phyloP scores from a whole-genome alignment of 1,140 invertebrate species.

The Sesamia nonagrioides region DNA sequence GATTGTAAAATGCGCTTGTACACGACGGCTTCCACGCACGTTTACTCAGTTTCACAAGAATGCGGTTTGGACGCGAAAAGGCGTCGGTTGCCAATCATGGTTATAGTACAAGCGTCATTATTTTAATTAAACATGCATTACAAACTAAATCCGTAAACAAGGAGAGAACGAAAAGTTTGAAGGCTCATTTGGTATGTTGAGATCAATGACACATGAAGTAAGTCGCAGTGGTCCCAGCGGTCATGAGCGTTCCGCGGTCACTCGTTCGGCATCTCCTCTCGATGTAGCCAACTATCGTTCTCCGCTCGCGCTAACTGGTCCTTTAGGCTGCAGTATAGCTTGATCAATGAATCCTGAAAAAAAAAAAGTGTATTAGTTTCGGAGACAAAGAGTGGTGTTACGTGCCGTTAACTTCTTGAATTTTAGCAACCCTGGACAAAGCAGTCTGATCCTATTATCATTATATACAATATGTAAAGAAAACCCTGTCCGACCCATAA shows the following conservation, averaged over 20 bases:
- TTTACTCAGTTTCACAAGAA: background rate
- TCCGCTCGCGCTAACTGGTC: slow-evolving; percentile 86
- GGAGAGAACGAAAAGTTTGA: slow-evolving; percentile 48
- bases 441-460: too few species aligned
- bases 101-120: background rate
- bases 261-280: slow-evolving; percentile 81
- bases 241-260: slow-evolving; percentile 60
- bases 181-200: slow-evolving; percentile 76
- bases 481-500: too few species aligned
- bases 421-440: too few species aligned
- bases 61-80: background rate
- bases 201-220: slow-evolving; percentile 65
- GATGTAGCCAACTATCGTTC: slow-evolving; percentile 80
- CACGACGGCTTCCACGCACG: background rate
- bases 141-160: slow-evolving; percentile 58
- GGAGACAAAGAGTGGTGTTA: too few species aligned
- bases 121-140: slow-evolving; percentile 38
- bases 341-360: slow-evolving; percentile 88
- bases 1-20: slow-evolving; percentile 9
- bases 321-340: slow-evolving; percentile 90
- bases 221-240: slow-evolving; percentile 44
- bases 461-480: too few species aligned
- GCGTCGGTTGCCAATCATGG: background rate
- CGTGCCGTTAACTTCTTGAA: too few species aligned
- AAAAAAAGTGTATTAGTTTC: background rate